A percentile compares a stretch with the other conserved stretches of the same genome.
phyloP scores from a whole-genome alignment of 2,888 invertebrate species.

The Lycia hirtaria region DNA sequence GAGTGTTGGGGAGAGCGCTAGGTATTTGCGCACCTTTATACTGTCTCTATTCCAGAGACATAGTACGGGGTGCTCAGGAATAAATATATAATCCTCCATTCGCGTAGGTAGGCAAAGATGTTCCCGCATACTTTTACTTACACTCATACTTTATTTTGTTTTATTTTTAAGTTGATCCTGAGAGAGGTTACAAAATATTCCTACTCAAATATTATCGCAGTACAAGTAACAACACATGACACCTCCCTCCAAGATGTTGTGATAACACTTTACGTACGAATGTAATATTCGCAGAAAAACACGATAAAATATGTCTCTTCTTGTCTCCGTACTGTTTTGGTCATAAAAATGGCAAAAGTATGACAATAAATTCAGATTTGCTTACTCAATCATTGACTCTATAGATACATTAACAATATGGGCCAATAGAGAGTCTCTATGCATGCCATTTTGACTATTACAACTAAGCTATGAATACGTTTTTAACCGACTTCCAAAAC shows the following conservation, averaged over 20 bases:
- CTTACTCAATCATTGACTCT: constrained; percentile 8
- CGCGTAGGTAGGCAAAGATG: not conserved
- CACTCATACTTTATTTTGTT: too few relatives aligned
- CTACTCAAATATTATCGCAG: not conserved
- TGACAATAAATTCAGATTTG: constrained; percentile 7
- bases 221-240: not conserved
- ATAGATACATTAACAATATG: constrained; percentile 6
- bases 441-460: constrained; percentile 5
- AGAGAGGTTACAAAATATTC: not conserved
- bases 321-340: constrained; percentile 1
- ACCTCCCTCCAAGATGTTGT: constrained; percentile 8
- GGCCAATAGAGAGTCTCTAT: not conserved
- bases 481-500: too few relatives aligned
- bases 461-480: too few relatives aligned
- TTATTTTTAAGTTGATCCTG: not conserved
- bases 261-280: not conserved
- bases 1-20: too few relatives aligned
- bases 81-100: not conserved
- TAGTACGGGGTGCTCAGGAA: too few relatives aligned
- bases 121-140: too few relatives aligned
- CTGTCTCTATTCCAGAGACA: too few relatives aligned
- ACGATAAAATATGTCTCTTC: constrained; percentile 7
- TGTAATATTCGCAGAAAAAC: constrained; percentile 5
- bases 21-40: too few relatives aligned
- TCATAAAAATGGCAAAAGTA: constrained; percentile 14